Base-by-base conservation (phyloP, 2,888 invertebrate species). In the Ormyrus rosae region DNA sequence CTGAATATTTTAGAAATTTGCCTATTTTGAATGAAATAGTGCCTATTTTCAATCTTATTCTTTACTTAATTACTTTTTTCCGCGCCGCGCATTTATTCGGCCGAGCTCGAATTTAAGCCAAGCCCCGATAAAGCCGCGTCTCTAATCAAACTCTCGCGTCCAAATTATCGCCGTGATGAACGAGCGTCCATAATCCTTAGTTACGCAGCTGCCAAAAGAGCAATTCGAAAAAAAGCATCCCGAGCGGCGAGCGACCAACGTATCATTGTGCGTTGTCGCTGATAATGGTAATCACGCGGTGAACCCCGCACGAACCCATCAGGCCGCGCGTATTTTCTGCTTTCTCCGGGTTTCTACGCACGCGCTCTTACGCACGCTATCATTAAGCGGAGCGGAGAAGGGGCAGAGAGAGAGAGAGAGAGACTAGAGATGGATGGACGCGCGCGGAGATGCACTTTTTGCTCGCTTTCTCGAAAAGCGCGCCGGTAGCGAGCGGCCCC, bases 341-440 rank as follows among this genome's bases (percentile, higher is more conserved):
- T n/a, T 11, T 13, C 13, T 10, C 7, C 45, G 46, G 34, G 9
- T 2, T n/a, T 5, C 60, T 61, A 51, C 53, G 46, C 82, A 69
- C 48, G 48, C 71, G 79, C 69, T 34, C 71, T 70, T 69, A 53
- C 80, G 83, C 85, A 89, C 88, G 88, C 89, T 89, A 89, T 89
- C 88, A 89, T 89, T 89, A 34, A 89, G 87, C 85, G 85, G 34
- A 34, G 64, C 13, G 56, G 19, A 50, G 13, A 19, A 53, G 65
- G 7, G 67, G 51, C 56, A 13, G 51, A 13, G 75, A 84, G 84
- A 53, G 65, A 4, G 67, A 45, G 50, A 13, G 51, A 13, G 75
- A 84, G 84, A 84, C 82, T 86, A 84, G 87, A 86, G 84, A 85
- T 84, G 88, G 86, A 88, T 87, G 87, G 85, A 85, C 83, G 85